Evolutionary conservation across 2,113 vertebrate genomes (phyloP).

Genomic region (Okapia johnstoni): DNA sequence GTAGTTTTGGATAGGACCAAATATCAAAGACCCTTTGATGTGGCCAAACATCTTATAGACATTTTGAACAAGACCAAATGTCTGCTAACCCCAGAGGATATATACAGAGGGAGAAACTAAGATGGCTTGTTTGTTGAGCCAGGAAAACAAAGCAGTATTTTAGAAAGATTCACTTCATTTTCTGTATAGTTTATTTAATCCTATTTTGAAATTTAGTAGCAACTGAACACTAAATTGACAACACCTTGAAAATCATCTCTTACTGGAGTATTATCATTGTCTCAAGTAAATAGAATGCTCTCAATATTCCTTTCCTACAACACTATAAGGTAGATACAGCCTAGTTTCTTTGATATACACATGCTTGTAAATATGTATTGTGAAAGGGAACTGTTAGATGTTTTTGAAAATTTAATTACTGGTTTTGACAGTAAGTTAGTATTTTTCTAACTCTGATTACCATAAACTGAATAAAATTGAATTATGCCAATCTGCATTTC

Average conservation of each 20-base stretch:
- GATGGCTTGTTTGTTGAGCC: background rate
- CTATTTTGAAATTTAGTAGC: background rate
- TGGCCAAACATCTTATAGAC: background rate
- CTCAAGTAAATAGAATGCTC: background rate
- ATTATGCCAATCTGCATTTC: background rate
- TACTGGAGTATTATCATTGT: background rate
- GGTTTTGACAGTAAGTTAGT: background rate
- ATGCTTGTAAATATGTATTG: background rate
- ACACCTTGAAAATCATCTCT: background rate
- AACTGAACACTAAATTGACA: background rate
- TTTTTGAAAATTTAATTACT: background rate
- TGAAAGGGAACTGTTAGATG: background rate
- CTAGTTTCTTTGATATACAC: background rate
- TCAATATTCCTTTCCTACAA: background rate
- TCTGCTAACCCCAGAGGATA: background rate
- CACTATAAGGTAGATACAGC: background rate
- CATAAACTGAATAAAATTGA: background rate
- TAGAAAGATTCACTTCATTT: background rate
- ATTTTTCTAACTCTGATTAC: background rate
- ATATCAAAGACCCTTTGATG: background rate
- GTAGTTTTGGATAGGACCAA: background rate
- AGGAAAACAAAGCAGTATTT: background rate
- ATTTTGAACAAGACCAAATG: background rate
- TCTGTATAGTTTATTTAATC: background rate
- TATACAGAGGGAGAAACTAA: background rate